These are phyloP conservation scores for Eremobia ochroleuca DNA, from an alignment of 2,888 invertebrate genomes.

Conservation along the genomic window DNA sequence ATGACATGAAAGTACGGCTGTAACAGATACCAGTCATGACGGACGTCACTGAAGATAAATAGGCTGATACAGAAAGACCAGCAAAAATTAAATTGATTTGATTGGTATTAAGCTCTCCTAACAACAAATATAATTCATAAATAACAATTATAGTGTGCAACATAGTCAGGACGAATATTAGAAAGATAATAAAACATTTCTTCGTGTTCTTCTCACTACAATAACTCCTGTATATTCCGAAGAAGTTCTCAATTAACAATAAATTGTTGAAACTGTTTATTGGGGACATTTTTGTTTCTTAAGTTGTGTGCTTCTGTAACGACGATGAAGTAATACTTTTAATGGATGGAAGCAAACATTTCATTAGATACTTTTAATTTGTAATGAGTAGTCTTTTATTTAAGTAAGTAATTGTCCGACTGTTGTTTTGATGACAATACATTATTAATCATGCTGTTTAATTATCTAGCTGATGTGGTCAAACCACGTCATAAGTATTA, in stretches of 20 bases:
- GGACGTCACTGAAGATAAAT: not conserved
- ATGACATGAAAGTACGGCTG: constrained; percentile 26
- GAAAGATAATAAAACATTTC: constrained; percentile 21
- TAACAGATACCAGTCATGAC: not conserved
- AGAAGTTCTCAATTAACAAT: constrained; percentile 19
- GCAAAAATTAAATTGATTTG: constrained; percentile 10
- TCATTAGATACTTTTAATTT: constrained; percentile 17
- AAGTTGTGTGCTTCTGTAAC: not conserved
- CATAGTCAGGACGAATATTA: not conserved
- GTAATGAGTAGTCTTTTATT: not conserved
- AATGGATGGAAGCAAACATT: not conserved
- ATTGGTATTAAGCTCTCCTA: not conserved
- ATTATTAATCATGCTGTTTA: constrained; percentile 1
- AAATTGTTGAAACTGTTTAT: constrained; percentile 9
- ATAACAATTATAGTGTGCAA: constrained; percentile 2
- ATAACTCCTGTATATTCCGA: constrained; percentile 33
- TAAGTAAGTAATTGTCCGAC: not conserved
- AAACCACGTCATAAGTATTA: not conserved
- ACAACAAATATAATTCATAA: not conserved
- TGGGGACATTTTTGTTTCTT: constrained; percentile 12
- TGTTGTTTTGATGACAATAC: constrained; percentile 7
- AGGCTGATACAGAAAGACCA: not conserved
- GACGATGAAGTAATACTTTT: not conserved
- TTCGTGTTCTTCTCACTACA: not conserved
- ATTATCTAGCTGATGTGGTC: not conserved